Percentiles rank a stretch among this genome's conserved stretches.
These are phyloP conservation scores for Platycercus adscitus DNA, from an alignment of 2,113 vertebrate genomes.

Conservation along the genomic window DNA sequence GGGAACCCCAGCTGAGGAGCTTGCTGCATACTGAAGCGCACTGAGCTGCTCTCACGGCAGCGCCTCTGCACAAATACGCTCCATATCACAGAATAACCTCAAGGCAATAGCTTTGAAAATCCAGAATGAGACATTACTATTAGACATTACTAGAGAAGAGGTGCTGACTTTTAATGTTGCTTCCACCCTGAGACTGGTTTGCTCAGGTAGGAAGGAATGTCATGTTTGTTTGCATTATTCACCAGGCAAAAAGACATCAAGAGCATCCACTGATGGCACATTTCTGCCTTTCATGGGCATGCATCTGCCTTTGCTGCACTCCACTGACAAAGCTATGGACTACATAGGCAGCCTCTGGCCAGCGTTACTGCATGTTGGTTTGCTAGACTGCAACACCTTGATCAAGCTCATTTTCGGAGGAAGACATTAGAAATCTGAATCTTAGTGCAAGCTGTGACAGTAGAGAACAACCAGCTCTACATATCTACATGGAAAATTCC, in stretches of 20 bases:
- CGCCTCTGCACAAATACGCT: not conserved
- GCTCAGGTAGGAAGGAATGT: not conserved
- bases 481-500: not conserved
- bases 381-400: not conserved
- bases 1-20: not conserved
- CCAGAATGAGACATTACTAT: not conserved
- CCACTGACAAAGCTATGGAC: not conserved
- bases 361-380: not conserved
- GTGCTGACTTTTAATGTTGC: conserved; percentile 13
- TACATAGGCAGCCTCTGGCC: not conserved
- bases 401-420: not conserved
- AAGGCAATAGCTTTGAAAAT: conserved; percentile 53
- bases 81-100: conserved; percentile 45
- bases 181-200: not conserved
- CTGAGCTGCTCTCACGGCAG: not conserved
- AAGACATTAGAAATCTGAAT: not conserved
- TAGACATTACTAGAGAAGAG: conserved; percentile 31
- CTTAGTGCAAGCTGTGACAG: not conserved
- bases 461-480: not conserved
- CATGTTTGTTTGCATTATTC: not conserved
- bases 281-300: not conserved
- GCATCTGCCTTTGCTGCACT: not conserved
- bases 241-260: not conserved
- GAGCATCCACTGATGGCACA: not conserved
- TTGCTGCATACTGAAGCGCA: not conserved